phyloP scores from a whole-genome alignment of 1,140 invertebrate species.

The Alviniconcha marisindica region DNA sequence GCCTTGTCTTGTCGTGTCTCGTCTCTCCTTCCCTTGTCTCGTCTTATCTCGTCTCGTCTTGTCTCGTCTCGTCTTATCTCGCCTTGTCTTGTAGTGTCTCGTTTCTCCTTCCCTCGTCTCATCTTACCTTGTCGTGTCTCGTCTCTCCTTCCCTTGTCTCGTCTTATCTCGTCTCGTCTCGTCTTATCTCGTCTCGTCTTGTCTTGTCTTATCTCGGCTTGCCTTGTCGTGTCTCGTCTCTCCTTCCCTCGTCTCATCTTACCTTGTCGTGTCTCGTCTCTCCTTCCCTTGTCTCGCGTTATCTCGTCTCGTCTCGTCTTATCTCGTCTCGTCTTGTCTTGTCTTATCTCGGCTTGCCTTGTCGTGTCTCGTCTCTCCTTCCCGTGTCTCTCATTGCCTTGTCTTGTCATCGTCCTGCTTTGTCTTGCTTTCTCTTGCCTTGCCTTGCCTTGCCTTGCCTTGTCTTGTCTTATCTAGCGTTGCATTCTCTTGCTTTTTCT shows the following conservation, averaged over 20 bases:
- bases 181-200: neutral
- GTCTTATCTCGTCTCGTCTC: neutral
- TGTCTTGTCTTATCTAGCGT: neutral
- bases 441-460: neutral
- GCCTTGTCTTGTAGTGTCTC: neutral
- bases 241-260: neutral
- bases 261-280: neutral
- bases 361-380: neutral
- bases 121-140: neutral
- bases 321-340: neutral
- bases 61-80: neutral
- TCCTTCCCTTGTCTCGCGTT: neutral
- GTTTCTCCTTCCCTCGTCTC: constrained; percentile 1
- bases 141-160: neutral
- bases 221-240: constrained; percentile 6
- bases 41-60: too few species aligned
- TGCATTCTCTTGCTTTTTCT: neutral
- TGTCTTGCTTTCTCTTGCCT: neutral
- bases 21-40: too few species aligned
- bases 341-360: neutral
- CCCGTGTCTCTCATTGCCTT: neutral
- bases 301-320: neutral
- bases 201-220: neutral
- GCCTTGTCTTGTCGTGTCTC: neutral
- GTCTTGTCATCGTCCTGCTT: neutral